Evolutionary conservation across 1,140 invertebrate genomes (phyloP).

Genomic region (Bombus vancouverensis): DNA sequence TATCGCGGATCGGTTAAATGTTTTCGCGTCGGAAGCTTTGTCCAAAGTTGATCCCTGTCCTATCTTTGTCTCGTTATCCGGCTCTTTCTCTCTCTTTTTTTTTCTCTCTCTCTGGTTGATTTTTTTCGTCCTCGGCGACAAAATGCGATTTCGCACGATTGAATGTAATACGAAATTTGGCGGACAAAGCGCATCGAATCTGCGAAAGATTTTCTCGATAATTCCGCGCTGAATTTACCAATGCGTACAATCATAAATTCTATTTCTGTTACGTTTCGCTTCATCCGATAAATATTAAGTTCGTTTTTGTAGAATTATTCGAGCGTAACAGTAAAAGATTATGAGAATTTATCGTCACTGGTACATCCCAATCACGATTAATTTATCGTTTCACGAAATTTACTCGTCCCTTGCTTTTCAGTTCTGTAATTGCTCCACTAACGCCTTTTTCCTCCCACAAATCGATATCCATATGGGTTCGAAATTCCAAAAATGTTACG

Average conservation of each 20-base stretch:
- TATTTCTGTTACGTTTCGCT: constrained; percentile 10
- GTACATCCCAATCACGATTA: neutral
- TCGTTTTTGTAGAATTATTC: constrained; percentile 37
- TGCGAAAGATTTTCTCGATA: constrained; percentile 42
- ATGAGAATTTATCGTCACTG: constrained; percentile 35
- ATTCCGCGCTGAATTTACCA: constrained; percentile 43
- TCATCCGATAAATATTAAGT: constrained; percentile 45
- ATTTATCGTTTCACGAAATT: constrained; percentile 17
- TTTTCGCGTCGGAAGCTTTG: constrained; percentile 25
- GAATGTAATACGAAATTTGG: constrained; percentile 37
- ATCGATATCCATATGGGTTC: no score
- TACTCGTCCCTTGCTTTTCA: neutral
- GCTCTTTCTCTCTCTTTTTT: neutral
- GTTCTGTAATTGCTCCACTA: neutral
- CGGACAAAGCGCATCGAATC: constrained; percentile 21
- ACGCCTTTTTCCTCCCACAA: no score
- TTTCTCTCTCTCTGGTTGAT: no score
- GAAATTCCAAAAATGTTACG: no score
- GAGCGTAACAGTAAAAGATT: constrained; percentile 31
- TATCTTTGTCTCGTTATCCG: neutral
- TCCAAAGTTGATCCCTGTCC: neutral
- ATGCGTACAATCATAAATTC: constrained; percentile 47
- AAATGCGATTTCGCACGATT: constrained; percentile 10
- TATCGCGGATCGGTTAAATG: constrained; percentile 33
- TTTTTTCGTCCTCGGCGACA: no score